Evolutionary conservation across 2,113 vertebrate species (phyloP), one percentile per base, ranked within the genome.

Genomic region (Indri indri): DNA sequence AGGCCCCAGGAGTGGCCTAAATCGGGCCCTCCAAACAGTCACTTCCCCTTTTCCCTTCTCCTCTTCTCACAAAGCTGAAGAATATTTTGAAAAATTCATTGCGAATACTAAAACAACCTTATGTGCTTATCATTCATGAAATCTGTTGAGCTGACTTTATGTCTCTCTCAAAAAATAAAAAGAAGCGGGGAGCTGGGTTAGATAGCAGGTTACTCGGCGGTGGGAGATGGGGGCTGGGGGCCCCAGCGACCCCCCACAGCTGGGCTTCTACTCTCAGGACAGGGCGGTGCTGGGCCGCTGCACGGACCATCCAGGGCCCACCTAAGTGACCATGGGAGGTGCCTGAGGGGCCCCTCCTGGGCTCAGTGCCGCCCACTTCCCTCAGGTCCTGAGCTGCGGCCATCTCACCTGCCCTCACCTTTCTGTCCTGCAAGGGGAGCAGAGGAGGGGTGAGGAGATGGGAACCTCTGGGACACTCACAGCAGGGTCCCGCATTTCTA

Each of bases 221-320:
- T 1, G 2, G 2, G 18, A 61, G 81, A 23, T 11, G 2, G 0
- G 25, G 63, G 32, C 20, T 37, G 42, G 92, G 68, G 9, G 34
- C 25, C 25, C 16, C 18, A n/a, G 22, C 0, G 1, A 4, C 61
- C 22, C n/a, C 18, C 18, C 17, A 2, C 13, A 3, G 16, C 20
- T n/a, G 42, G 25, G 79, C 5, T 66, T 10, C 27, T 7, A 16
- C 25, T 66, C 73, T 50, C 12, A 34, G 77, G 32, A 37, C 3
- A 30, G 57, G 57, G 20, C 45, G 34, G n/a, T 11, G 18, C 3
- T 14, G 27, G 40, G 25, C 3, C 37, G 42, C 47, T 32, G 59
- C 42, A 10, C 22, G 40, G 59, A 9, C 17, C 47, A 12, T 4
- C 8, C 16, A 63, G 50, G 23, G 7, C 34, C n/a, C 11, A 2